These are phyloP conservation scores for Rattus rattus DNA, from an alignment of 2,113 vertebrate species.

Conservation along the genomic window DNA sequence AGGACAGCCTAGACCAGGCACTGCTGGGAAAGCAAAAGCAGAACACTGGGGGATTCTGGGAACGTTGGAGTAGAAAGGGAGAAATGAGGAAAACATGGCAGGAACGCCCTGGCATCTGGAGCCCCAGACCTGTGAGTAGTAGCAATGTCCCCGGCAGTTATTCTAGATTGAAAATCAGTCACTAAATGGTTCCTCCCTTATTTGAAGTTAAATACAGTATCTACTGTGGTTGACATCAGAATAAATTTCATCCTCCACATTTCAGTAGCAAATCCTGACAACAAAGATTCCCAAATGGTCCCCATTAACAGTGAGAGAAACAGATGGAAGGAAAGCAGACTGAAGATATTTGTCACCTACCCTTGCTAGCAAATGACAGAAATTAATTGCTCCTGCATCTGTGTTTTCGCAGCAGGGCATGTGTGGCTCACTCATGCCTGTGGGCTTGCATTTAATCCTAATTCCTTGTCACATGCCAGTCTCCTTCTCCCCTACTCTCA, in stretches of 20 bases:
- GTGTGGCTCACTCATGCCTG: slow-evolving; percentile 37
- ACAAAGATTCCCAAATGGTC: slow-evolving; percentile 68
- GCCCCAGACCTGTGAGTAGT: background rate
- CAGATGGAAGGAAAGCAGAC: slow-evolving; percentile 73
- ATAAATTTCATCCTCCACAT: slow-evolving; percentile 70
- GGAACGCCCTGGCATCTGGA: background rate
- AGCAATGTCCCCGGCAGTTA: background rate
- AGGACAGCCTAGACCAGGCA: background rate
- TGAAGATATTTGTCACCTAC: slow-evolving; percentile 75
- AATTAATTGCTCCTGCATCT: slow-evolving; percentile 76
- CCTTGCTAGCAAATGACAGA: slow-evolving; percentile 72
- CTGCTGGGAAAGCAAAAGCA: background rate
- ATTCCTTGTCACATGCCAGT: slow-evolving; percentile 17
- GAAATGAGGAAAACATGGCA: background rate
- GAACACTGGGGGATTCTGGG: background rate
- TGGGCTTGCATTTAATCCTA: slow-evolving; percentile 39
- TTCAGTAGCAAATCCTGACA: slow-evolving; percentile 73
- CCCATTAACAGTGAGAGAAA: slow-evolving; percentile 78
- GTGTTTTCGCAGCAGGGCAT: slow-evolving; percentile 62
- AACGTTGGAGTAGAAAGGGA: background rate
- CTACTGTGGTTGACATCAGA: slow-evolving; percentile 67
- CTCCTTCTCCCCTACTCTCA: background rate
- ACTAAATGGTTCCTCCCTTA: slow-evolving; percentile 21
- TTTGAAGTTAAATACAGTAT: slow-evolving; percentile 55
- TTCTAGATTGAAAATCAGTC: background rate